Conservation (phyloP, 2,888 invertebrate species). For the Serrognathus titanus region DNA sequence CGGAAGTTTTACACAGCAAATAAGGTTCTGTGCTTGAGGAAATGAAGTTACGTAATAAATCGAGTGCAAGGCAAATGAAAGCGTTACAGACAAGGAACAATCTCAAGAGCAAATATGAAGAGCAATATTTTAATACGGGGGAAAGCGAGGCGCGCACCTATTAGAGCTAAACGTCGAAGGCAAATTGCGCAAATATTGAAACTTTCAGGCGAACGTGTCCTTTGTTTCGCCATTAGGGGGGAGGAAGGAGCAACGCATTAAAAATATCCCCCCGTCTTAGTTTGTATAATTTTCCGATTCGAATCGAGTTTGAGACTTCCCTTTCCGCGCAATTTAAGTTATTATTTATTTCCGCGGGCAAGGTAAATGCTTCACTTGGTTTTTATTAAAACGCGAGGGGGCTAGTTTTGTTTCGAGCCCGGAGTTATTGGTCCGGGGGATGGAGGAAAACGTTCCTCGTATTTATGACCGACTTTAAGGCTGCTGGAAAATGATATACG, state of each 20-base stretch:
- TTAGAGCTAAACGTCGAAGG: too few species aligned
- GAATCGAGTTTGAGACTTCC: constrained; percentile 24
- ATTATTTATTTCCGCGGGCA: constrained; percentile 36
- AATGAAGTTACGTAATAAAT: too few species aligned
- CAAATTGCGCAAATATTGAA: too few species aligned
- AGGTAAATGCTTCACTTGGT: constrained; percentile 31
- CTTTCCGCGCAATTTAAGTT: constrained; percentile 42
- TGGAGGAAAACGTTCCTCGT: constrained; percentile 19
- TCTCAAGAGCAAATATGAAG: too few species aligned
- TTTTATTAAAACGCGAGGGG: constrained; percentile 39
- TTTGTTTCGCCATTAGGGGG: too few species aligned
- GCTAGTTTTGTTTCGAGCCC: constrained; percentile 23
- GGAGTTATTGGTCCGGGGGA: constrained; percentile 5
- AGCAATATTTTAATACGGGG: too few species aligned
- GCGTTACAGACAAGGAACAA: too few species aligned
- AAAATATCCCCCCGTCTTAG: neutral
- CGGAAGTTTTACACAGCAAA: too few species aligned
- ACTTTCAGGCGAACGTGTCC: too few species aligned
- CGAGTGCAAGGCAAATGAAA: too few species aligned
- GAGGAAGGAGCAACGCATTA: neutral
- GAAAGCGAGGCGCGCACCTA: too few species aligned
- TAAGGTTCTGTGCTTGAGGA: too few species aligned
- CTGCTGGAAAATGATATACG: constrained; percentile 36
- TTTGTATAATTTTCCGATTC: constrained; percentile 35
- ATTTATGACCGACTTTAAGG: constrained; percentile 38